phyloP scores from a whole-genome alignment of 2,797 vertebrate genomes.

The Sitta carolinensis region DNA sequence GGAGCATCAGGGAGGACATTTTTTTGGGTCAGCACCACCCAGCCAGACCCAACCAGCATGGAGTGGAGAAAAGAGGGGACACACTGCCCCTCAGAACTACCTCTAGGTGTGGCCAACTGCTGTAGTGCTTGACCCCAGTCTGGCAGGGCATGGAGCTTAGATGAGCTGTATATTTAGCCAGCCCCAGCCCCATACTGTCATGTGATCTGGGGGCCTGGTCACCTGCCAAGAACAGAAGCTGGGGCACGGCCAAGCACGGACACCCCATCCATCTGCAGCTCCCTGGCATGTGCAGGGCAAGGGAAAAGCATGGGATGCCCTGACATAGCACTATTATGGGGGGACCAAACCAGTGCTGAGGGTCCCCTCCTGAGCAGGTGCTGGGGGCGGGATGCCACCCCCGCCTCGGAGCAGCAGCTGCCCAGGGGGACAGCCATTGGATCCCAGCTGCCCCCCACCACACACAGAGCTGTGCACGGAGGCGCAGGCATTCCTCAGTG shows the following conservation, averaged over 20 bases:
- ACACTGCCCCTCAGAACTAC: rapidly evolving
- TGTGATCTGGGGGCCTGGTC: background rate
- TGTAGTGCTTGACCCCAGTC: background rate
- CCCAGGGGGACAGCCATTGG: rapidly evolving
- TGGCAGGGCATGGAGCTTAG: rapidly evolving
- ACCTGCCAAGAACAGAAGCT: constrained; percentile 13
- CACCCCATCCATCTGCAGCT: background rate
- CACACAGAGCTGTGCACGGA: background rate
- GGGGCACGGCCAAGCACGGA: background rate
- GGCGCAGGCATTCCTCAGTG: constrained; percentile 22
- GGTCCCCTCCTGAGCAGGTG: background rate
- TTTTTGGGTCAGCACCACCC: background rate
- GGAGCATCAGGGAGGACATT: rapidly evolving
- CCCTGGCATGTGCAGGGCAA: background rate
- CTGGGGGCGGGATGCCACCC: background rate
- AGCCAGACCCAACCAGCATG: background rate
- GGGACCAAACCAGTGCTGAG: rapidly evolving
- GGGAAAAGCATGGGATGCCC: background rate
- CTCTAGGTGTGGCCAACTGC: background rate
- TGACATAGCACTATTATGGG: rapidly evolving
- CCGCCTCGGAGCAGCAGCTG: rapidly evolving
- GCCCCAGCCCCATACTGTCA: background rate
- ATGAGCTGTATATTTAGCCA: constrained; percentile 15
- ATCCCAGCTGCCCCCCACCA: background rate
- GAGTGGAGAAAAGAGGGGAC: background rate